Conservation (phyloP, 2,888 invertebrate genomes). For the Noctua janthe region DNA sequence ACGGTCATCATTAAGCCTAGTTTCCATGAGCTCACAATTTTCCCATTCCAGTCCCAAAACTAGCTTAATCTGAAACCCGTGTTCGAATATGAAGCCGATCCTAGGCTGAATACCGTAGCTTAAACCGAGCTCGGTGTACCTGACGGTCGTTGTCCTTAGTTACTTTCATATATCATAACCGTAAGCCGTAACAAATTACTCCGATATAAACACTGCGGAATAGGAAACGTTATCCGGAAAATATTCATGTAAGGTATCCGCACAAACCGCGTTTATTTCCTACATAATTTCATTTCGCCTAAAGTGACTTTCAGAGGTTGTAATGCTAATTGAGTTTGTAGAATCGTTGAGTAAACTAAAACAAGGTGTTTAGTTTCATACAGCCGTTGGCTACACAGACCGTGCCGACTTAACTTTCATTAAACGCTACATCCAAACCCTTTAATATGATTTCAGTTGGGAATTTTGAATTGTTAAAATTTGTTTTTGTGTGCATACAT, state of each 20-base stretch:
- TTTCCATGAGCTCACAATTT: constrained; percentile 16
- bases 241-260: constrained; percentile 61
- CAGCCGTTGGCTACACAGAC: constrained; percentile 77
- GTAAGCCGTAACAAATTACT: constrained; percentile 54
- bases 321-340: constrained; percentile 84
- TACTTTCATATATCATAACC: constrained; percentile 51
- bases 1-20: constrained; percentile 30
- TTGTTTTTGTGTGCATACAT: constrained; percentile 57
- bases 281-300: constrained; percentile 73
- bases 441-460: constrained; percentile 72
- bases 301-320: constrained; percentile 79
- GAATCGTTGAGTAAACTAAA: constrained; percentile 82
- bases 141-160: constrained; percentile 27
- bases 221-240: constrained; percentile 54
- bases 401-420: constrained; percentile 74
- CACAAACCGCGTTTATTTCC: constrained; percentile 59
- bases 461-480: constrained; percentile 62
- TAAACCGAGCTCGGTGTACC: constrained; percentile 18
- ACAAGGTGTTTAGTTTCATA: constrained; percentile 82
- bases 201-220: constrained; percentile 51
- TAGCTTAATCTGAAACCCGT: constrained; percentile 9
- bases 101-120: constrained; percentile 14
- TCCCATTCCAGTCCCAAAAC: constrained; percentile 11
- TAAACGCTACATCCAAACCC: constrained; percentile 76
- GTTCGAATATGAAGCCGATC: constrained; percentile 9